phyloP scores from a whole-genome alignment of 2,888 invertebrate species.

The Heliconius charithonia region DNA sequence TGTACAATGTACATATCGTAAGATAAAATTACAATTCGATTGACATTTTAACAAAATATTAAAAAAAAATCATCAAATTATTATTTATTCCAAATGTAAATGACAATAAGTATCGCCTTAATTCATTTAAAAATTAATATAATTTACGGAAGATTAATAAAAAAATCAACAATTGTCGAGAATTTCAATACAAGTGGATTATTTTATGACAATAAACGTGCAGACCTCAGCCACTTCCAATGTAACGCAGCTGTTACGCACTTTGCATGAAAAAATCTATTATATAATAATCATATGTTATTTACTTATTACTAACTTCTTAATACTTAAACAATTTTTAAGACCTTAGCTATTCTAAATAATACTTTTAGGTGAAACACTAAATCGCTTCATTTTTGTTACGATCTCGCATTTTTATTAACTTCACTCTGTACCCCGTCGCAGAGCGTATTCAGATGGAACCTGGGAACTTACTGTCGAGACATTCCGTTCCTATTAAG shows the following conservation, averaged over 20 bases:
- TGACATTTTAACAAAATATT: too few relatives aligned
- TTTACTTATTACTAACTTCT: background rate
- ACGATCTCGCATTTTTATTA: too few relatives aligned
- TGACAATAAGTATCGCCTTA: background rate
- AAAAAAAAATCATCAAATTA: too few relatives aligned
- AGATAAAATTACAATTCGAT: too few relatives aligned
- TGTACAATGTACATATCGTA: too few relatives aligned
- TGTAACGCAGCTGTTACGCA: slow-evolving; percentile 6
- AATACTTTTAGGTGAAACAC: background rate
- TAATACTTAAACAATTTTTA: background rate
- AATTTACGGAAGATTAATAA: background rate
- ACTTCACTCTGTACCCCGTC: too few relatives aligned
- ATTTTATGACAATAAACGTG: background rate
- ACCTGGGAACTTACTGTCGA: too few relatives aligned
- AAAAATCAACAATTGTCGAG: background rate
- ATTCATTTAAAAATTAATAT: background rate
- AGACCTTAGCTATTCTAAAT: background rate
- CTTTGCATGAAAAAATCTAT: background rate
- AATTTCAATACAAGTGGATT: background rate
- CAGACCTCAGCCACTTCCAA: background rate
- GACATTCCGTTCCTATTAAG: too few relatives aligned
- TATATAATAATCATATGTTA: background rate
- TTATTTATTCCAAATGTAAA: background rate
- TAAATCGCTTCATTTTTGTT: too few relatives aligned
- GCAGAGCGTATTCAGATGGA: too few relatives aligned